phyloP scores from a whole-genome alignment of 2,113 vertebrate species.

The Entelurus aequoreus region DNA sequence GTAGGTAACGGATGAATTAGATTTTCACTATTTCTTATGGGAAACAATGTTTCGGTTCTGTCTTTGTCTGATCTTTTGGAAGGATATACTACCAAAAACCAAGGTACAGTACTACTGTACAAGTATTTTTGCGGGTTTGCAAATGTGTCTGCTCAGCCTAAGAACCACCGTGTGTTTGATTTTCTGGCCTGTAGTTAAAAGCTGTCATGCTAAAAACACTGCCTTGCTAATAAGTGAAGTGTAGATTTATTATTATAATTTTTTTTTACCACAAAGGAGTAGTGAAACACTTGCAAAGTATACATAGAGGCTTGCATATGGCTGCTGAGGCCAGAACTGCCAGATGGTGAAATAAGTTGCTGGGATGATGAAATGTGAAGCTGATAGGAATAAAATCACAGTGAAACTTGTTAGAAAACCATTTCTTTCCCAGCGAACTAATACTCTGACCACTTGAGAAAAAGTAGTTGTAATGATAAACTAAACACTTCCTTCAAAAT shows the following conservation, averaged over 20 bases:
- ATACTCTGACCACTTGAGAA: neutral
- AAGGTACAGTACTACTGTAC: too few relatives aligned
- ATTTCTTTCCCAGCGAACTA: neutral
- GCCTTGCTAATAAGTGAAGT: neutral
- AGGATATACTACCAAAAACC: too few relatives aligned
- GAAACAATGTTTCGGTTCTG: too few relatives aligned
- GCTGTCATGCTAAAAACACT: neutral
- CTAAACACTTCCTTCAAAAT: neutral
- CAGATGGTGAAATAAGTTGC: neutral
- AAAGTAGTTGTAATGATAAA: neutral
- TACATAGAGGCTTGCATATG: constrained; percentile 25
- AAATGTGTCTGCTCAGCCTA: too few relatives aligned
- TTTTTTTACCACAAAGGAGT: neutral
- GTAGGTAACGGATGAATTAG: too few relatives aligned
- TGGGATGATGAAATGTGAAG: constrained; percentile 3
- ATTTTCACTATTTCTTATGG: too few relatives aligned
- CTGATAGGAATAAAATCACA: neutral
- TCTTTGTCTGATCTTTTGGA: too few relatives aligned
- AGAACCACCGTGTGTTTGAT: too few relatives aligned
- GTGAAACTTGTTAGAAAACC: constrained; percentile 3
- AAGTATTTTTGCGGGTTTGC: too few relatives aligned
- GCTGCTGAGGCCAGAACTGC: constrained; percentile 17
- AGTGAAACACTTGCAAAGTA: constrained; percentile 1
- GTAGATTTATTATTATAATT: neutral
- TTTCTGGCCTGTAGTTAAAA: too few relatives aligned